phyloP scores from a whole-genome alignment of 2,113 vertebrate genomes.

The Solenodon paradoxus region DNA sequence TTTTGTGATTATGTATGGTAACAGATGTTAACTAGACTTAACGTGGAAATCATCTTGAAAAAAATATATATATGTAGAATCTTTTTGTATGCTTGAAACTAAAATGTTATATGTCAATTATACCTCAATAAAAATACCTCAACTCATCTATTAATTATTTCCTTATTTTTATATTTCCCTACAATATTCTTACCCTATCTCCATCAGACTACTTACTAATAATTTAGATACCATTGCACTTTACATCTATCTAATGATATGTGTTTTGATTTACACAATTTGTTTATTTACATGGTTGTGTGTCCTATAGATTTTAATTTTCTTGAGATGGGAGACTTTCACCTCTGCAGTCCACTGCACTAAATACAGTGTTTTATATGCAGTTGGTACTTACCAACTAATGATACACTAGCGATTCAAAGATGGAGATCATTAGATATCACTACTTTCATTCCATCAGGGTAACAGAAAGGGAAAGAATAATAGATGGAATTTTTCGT shows the following conservation, averaged over 20 bases:
- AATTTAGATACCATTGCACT: neutral
- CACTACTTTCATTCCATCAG: neutral
- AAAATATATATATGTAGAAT: neutral
- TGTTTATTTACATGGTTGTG: neutral
- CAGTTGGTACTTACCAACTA: neutral
- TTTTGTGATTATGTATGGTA: neutral
- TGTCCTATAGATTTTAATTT: neutral
- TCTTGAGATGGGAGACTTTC: neutral
- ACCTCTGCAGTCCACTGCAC: neutral
- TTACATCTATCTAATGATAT: neutral
- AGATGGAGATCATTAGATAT: neutral
- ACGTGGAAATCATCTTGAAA: neutral
- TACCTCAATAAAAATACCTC: neutral
- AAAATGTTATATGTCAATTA: neutral
- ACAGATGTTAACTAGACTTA: neutral
- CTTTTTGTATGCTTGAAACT: neutral
- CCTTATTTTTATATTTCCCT: neutral
- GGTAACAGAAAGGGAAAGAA: neutral
- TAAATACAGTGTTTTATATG: neutral
- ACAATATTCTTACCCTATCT: neutral
- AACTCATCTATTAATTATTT: neutral
- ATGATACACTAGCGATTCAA: neutral
- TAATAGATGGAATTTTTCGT: neutral
- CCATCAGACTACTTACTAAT: neutral
- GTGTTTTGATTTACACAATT: conserved; percentile 4